Evolutionary conservation across 1,140 invertebrate genomes (phyloP).

Genomic region (Drosophila chauvacae): DNA sequence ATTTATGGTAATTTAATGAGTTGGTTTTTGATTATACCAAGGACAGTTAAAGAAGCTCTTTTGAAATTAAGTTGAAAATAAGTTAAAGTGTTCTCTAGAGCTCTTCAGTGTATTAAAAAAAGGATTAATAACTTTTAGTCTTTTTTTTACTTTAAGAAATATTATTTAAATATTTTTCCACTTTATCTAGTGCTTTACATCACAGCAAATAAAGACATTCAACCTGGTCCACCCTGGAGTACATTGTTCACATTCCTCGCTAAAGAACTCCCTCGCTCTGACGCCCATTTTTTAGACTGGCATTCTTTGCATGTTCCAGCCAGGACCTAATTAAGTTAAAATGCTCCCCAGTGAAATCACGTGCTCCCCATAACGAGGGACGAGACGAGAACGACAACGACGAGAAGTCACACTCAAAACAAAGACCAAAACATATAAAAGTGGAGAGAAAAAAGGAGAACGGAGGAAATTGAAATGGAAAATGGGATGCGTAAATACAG

Average conservation of each 20-base stretch:
- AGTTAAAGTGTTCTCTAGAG: too few relatives aligned
- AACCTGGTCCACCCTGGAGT: not conserved
- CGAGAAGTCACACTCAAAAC: conserved; percentile 21
- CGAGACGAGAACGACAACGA: conserved; percentile 38
- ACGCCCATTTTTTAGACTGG: conserved; percentile 19
- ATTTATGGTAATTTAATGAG: not conserved
- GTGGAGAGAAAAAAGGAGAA: not conserved
- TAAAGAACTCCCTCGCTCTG: not conserved
- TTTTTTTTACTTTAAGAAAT: not conserved
- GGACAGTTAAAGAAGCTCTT: too few relatives aligned
- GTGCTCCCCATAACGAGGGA: conserved; percentile 64
- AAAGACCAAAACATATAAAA: conserved; percentile 17
- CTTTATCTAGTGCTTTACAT: not conserved
- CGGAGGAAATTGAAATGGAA: conserved; percentile 12
- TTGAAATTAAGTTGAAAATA: too few relatives aligned
- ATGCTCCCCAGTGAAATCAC: conserved; percentile 80
- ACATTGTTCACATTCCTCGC: conserved; percentile 3
- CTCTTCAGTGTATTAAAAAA: not conserved
- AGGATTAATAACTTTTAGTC: not conserved
- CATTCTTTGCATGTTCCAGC: conserved; percentile 52
- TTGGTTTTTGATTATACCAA: not conserved
- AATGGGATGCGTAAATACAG: conserved; percentile 49
- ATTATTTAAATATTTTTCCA: not conserved
- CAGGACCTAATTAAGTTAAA: conserved; percentile 78
- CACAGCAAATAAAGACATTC: not conserved